phyloP scores from a whole-genome alignment of 2,797 vertebrate genomes.

The Coracias cyanogaster region DNA sequence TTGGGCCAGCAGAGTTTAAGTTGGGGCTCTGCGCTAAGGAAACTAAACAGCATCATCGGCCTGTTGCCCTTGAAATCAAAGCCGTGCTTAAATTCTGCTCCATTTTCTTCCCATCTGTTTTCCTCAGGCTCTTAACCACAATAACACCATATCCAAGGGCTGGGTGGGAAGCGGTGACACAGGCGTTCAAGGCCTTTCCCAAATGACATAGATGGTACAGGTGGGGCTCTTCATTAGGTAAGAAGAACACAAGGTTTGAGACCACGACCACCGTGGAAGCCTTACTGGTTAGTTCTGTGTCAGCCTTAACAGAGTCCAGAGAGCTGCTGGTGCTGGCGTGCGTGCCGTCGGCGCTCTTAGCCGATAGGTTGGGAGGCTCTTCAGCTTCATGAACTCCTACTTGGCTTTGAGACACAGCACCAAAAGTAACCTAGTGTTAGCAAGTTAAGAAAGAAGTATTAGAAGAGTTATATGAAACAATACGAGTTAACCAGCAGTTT shows the following conservation, averaged over 20 bases:
- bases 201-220: fast-evolving
- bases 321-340: constrained; percentile 82
- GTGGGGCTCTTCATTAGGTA: background rate
- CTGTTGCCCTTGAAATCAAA: background rate
- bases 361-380: constrained; percentile 38
- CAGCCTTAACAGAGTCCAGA: constrained; percentile 81
- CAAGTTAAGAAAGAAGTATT: background rate
- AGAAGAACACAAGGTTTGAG: background rate
- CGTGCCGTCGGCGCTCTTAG: constrained; percentile 78
- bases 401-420: constrained; percentile 10
- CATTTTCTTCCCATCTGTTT: background rate
- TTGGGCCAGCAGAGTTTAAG: background rate
- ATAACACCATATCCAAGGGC: background rate
- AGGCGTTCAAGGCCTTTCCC: background rate
- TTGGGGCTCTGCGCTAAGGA: background rate
- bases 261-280: background rate
- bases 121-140: background rate
- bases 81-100: background rate
- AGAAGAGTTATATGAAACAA: background rate
- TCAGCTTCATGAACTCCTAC: constrained; percentile 41
- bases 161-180: background rate
- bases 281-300: constrained; percentile 87
- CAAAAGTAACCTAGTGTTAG: background rate
- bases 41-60: background rate
- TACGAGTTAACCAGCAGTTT: background rate